Base-by-base conservation (phyloP, 2,797 vertebrate species). In the Borostomias antarcticus region DNA sequence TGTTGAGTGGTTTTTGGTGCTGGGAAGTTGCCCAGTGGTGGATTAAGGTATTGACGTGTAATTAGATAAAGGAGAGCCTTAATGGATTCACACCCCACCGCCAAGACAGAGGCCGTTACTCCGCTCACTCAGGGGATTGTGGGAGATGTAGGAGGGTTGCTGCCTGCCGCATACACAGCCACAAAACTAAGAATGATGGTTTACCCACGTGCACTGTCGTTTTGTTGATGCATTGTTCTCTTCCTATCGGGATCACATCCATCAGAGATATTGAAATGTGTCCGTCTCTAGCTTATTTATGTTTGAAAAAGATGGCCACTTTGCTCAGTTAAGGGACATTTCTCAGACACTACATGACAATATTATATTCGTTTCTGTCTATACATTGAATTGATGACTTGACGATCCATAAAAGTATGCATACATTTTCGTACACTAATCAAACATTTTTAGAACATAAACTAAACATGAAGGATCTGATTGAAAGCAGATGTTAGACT, bases 1-100 rank as follows among this genome's bases (percentile, higher is more conserved):
- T 29, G 13, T 32, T 53, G 33, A 25, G 51, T 53, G 47, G 28
- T 67, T 50, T 45, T 19, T 60, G 51, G 26, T 37, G 25, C 37
- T 54, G 48, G 66, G 32, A 32, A 53, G 37, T 30, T 56, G 33
- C 25, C 30, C 35, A 43, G 23, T 30, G 58, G 30, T 40, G 48
- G 47, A 52, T 53, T 53, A 51, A 35, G 53, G 52, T 63, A 70
- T 65, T 58, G 58, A 35, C 69, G 15, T 43, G 59, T 63, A 40
- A 53, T 40, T 28, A 64, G 53, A 40, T 63, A 43, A 69, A 65
- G 13, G 23, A 40, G 62, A 59, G 63, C 61, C 61, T 51, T 56
- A 32, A 51, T 47, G 30, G 25, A 52, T 33, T n/a, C 33, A 43
- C 15, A 2, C 48, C 25, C 40, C 17, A 15, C 19, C 47, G 29